Evolutionary conservation across 2,888 invertebrate genomes (phyloP), one percentile per base, ranked within the genome.

Genomic region (Spialia ferax): DNA sequence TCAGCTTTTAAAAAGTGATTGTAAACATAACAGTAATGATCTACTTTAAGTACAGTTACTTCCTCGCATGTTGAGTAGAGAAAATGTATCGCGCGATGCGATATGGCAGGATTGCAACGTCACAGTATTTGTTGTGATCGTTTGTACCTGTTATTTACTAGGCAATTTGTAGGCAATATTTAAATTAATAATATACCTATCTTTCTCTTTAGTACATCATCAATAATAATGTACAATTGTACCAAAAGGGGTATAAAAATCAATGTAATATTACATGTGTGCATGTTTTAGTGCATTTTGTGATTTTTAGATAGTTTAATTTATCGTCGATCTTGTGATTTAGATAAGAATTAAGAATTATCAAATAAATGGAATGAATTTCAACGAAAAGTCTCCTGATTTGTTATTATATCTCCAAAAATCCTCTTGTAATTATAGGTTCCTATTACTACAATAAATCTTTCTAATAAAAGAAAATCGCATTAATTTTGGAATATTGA

Each of bases 251-350:
- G 89, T 91, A 91, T 90, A 86, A 91, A 89, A 92, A 89, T 86
- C 82, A 82, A 86, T 85, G 78, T 87, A 87, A 87, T 87, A 87
- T 86, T 89, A 88, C 88, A 90, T 89, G 84, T 90, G 89, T 93
- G 93, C 93, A 93, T 93, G 93, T 93, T 93, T 93, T 93, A 93
- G 93, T 93, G 93, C 93, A 93, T 93, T 93, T 93, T 93, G 93
- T 93, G 93, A 93, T 93, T 92, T 82, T 88, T 93, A 93, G 91
- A 84, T 93, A 93, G 92, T 89, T 88, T 93, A 93, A 93, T 93
- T 91, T 92, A 92, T 90, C 86, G 88, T 91, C 87, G 85, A 93
- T 89, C 91, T 93, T 93, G 93, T 93, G 93, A 93, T 93, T 92
- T 93, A 92, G 89, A 81, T 90, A 89, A 88, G 82, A 80, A 80